A percentile compares a stretch with the other conserved stretches of the same genome.
phyloP scores from a whole-genome alignment of 2,797 vertebrate species.

The Acipenser oxyrinchus region DNA sequence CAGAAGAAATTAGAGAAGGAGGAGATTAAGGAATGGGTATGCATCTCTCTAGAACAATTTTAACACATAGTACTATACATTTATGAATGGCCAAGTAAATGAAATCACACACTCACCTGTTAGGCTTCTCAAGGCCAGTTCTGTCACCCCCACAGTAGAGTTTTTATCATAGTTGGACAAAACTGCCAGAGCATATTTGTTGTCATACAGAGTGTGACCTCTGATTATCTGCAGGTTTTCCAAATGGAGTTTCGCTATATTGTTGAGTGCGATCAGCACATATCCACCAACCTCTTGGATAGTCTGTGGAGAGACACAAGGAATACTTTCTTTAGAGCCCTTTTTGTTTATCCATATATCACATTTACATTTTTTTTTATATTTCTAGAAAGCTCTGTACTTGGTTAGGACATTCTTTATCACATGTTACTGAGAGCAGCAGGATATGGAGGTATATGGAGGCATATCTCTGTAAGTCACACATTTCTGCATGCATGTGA shows the following conservation, averaged over 20 bases:
- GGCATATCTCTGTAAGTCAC: too few relatives aligned
- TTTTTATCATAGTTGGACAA: conserved; percentile 63
- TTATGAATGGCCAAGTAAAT: background rate
- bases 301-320: conserved; percentile 48
- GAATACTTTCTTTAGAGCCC: too few relatives aligned
- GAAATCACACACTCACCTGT: conserved; percentile 61
- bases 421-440: too few relatives aligned
- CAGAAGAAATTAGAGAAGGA: too few relatives aligned
- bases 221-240: conserved; percentile 87
- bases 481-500: too few relatives aligned
- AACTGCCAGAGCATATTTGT: conserved; percentile 64
- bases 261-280: conserved; percentile 82
- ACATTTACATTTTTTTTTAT: too few relatives aligned
- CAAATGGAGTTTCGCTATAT: conserved; percentile 70
- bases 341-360: too few relatives aligned
- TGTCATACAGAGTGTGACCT: conserved; percentile 76
- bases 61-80: background rate
- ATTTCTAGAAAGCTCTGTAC: too few relatives aligned
- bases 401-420: too few relatives aligned
- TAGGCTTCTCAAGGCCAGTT: conserved; percentile 72
- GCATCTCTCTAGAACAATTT: too few relatives aligned
- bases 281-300: conserved; percentile 94
- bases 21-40: too few relatives aligned
- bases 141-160: conserved; percentile 40
- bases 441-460: too few relatives aligned